These are phyloP conservation scores for Bedellia somnulentella DNA, from an alignment of 2,888 invertebrate species.

Conservation along the genomic window DNA sequence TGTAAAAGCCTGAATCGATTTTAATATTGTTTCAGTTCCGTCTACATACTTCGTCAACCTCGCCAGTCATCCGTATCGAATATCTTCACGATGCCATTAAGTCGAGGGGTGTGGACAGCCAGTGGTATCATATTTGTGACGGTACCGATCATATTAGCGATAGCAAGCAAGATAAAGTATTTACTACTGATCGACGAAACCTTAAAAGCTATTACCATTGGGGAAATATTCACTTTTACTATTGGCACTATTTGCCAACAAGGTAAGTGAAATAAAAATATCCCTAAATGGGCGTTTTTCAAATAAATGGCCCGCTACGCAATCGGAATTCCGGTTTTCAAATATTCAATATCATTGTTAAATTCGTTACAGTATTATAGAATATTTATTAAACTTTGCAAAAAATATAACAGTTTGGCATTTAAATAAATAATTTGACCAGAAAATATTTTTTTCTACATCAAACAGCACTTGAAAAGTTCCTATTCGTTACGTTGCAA, in stretches of 20 bases:
- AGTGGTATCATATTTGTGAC: conserved; percentile 17
- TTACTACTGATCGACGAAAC: conserved; percentile 9
- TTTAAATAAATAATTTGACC: too few species aligned
- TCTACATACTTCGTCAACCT: conserved; percentile 65
- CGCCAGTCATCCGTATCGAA: conserved; percentile 62
- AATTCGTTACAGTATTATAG: too few species aligned
- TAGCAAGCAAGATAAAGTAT: conserved; percentile 9
- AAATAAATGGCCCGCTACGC: too few species aligned
- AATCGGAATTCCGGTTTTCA: too few species aligned
- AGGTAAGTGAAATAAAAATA: conserved; percentile 29
- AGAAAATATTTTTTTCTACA: too few species aligned
- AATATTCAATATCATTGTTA: too few species aligned
- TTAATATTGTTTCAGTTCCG: conserved; percentile 30
- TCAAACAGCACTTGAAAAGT: too few species aligned
- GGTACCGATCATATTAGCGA: conserved; percentile 17
- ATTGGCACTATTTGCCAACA: conserved; percentile 65
- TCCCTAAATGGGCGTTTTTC: not conserved
- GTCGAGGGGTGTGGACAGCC: conserved; percentile 57
- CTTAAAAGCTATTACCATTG: conserved; percentile 18
- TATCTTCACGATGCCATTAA: conserved; percentile 64
- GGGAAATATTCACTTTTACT: conserved; percentile 55
- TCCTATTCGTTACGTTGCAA: too few species aligned
- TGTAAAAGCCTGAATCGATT: too few species aligned
- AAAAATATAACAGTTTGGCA: too few species aligned
- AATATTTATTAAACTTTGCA: too few species aligned